Evolutionary conservation across 2,888 invertebrate genomes (phyloP).

Genomic region (Trichopria drosophilae): DNA sequence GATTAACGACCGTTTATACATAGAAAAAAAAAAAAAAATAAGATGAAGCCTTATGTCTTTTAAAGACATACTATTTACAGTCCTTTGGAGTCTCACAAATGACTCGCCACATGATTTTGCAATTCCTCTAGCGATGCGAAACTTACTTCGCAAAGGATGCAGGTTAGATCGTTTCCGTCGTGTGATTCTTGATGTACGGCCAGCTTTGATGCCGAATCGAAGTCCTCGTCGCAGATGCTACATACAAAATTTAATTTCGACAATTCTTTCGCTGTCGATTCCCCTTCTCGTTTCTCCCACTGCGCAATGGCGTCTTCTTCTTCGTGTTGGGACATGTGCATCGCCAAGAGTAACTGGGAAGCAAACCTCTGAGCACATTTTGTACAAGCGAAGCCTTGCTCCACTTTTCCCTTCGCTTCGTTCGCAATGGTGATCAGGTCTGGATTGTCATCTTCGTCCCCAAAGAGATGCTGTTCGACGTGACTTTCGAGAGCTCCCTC

Average conservation of each 20-base stretch:
- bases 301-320: conserved; percentile 46
- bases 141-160: conserved; percentile 51
- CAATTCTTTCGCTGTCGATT: conserved; percentile 1
- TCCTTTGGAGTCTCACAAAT: conserved; percentile 37
- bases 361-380: conserved; percentile 47
- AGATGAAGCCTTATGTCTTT: conserved; percentile 24
- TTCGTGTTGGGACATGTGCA: conserved; percentile 52
- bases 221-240: conserved; percentile 49
- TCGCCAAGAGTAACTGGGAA: conserved; percentile 48
- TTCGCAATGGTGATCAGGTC: conserved; percentile 37
- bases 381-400: conserved; percentile 40
- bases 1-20: too few relatives aligned
- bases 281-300: background rate
- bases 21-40: too few relatives aligned
- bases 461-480: conserved; percentile 51
- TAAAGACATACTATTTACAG: conserved; percentile 30
- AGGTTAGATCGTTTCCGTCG: conserved; percentile 44
- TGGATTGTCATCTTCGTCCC: conserved; percentile 53
- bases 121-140: conserved; percentile 49
- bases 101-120: conserved; percentile 52
- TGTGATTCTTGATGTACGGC: conserved; percentile 50
- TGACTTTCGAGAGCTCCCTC: conserved; percentile 50
- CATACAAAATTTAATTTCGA: conserved; percentile 44
- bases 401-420: conserved; percentile 18
- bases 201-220: conserved; percentile 44